Evolutionary conservation across 2,888 invertebrate genomes (phyloP).

Genomic region (Folsomia manolachei): DNA sequence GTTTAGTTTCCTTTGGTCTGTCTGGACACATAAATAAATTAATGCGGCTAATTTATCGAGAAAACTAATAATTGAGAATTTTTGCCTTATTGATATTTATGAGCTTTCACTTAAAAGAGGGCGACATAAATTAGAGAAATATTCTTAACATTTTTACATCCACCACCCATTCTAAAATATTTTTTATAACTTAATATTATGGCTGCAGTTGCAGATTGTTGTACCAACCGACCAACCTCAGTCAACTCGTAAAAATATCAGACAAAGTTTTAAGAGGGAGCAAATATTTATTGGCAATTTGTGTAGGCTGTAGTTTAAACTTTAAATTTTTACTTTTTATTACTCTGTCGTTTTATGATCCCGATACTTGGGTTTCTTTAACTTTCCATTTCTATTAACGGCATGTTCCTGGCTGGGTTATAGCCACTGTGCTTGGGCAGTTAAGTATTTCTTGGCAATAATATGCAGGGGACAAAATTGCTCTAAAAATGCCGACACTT

Average conservation of each 20-base stretch:
- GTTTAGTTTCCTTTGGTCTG: neutral
- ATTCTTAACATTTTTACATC: too few relatives aligned
- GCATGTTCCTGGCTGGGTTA: too few relatives aligned
- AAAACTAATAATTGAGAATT: neutral
- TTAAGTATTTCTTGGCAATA: neutral
- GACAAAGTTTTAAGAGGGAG: neutral
- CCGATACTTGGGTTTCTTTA: too few relatives aligned
- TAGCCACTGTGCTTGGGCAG: neutral
- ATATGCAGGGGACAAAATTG: constrained; percentile 5
- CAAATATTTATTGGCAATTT: neutral
- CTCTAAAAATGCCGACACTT: neutral
- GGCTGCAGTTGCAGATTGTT: too few relatives aligned
- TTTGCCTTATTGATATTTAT: neutral
- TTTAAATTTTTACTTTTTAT: neutral
- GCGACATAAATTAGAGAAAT: too few relatives aligned
- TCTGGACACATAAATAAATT: neutral
- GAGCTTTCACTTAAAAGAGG: neutral
- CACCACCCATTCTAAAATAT: neutral
- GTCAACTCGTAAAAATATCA: neutral
- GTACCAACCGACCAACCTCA: neutral
- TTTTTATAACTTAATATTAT: too few relatives aligned
- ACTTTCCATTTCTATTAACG: too few relatives aligned
- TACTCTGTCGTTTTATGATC: neutral
- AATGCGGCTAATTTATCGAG: neutral
- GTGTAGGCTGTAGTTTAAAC: neutral